Evolutionary conservation across 2,888 invertebrate genomes (phyloP).

Genomic region (Litoditis marina): DNA sequence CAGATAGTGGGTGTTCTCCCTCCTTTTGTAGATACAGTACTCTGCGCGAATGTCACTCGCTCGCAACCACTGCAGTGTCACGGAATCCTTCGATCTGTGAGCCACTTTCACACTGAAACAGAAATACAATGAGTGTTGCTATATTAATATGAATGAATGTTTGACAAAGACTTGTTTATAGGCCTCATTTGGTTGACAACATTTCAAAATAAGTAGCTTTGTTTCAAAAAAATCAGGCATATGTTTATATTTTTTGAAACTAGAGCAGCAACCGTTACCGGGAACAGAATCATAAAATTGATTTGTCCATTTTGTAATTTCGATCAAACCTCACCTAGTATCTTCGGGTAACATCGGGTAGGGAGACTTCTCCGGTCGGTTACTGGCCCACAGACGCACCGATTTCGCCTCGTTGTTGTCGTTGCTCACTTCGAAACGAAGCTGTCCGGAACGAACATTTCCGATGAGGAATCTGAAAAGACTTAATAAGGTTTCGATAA

Average conservation of each 20-base stretch:
- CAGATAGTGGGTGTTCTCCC: constrained; percentile 34
- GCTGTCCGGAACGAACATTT: constrained; percentile 38
- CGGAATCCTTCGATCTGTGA: constrained; percentile 28
- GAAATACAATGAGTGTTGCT: no score
- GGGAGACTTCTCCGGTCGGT: constrained; percentile 37
- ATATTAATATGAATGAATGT: no score
- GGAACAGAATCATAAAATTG: no score
- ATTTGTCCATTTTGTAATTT: not conserved
- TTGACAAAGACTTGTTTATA: not conserved
- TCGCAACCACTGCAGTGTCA: constrained; percentile 44
- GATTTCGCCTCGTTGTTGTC: constrained; percentile 38
- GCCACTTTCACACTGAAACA: constrained; percentile 41
- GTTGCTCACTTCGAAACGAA: constrained; percentile 48
- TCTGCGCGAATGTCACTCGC: constrained; percentile 33
- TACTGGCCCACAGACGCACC: constrained; percentile 43
- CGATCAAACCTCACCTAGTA: constrained; percentile 30
- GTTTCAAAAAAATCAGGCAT: no score
- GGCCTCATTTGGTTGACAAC: no score
- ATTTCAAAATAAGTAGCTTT: no score
- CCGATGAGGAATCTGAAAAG: constrained; percentile 40
- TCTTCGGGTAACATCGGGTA: constrained; percentile 53
- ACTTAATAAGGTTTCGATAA: no score
- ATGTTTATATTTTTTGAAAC: no score
- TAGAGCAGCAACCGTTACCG: no score
- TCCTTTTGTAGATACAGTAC: constrained; percentile 47